phyloP scores from a whole-genome alignment of 2,888 invertebrate genomes.

The Clistopyga incitator region DNA sequence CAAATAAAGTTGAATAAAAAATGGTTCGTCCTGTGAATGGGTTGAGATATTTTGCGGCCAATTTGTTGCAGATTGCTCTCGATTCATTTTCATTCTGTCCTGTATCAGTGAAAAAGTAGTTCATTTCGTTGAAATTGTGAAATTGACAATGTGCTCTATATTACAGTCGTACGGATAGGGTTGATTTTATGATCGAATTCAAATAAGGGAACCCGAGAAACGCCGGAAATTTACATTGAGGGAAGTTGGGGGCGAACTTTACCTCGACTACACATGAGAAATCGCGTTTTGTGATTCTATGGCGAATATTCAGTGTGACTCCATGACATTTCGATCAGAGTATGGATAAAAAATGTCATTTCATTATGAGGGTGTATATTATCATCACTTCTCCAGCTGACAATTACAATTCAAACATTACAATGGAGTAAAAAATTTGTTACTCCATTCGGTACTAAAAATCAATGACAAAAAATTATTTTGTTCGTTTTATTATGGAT shows the following conservation, averaged over 20 bases:
- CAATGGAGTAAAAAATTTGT: too few relatives aligned
- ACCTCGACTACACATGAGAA: background rate
- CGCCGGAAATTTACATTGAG: constrained; percentile 37
- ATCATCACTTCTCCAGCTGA: background rate
- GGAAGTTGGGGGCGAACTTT: background rate
- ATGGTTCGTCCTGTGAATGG: constrained; percentile 1
- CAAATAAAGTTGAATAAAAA: background rate
- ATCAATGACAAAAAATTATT: background rate
- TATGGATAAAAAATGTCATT: background rate
- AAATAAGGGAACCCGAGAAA: constrained; percentile 19
- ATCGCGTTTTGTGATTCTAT: constrained; percentile 13
- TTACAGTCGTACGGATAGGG: background rate
- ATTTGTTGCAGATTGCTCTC: constrained; percentile 20
- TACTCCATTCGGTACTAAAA: background rate
- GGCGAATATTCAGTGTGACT: background rate
- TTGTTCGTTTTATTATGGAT: constrained; percentile 19
- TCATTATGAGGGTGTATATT: background rate
- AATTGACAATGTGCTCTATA: constrained; percentile 18
- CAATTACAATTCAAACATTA: too few relatives aligned
- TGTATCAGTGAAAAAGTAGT: background rate
- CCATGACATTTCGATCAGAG: constrained; percentile 19
- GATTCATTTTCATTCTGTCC: background rate
- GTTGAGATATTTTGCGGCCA: background rate
- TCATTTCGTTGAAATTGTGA: constrained; percentile 8
- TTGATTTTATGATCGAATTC: constrained; percentile 42